These are phyloP conservation scores for Drosophila tanythrix DNA, from an alignment of 2,888 invertebrate genomes.

Conservation along the genomic window DNA sequence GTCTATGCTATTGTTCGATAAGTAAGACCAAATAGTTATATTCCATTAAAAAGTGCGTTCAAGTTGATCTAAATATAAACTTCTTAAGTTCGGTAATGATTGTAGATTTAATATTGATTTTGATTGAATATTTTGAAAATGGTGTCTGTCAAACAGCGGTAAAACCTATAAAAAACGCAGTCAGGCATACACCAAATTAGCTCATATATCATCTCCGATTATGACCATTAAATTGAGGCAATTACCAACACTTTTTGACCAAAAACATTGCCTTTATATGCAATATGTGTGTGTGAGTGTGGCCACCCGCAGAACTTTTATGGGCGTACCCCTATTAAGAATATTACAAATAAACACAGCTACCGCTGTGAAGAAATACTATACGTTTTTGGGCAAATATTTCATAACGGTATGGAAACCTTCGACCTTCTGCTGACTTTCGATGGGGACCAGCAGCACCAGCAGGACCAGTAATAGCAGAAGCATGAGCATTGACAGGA, in stretches of 20 bases:
- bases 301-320: slow-evolving; percentile 39
- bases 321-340: neutral
- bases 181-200: slow-evolving; percentile 6
- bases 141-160: slow-evolving; percentile 2
- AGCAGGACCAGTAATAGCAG: neutral
- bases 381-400: slow-evolving; percentile 5
- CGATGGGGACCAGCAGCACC: neutral
- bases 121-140: neutral
- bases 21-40: neutral
- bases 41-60: neutral
- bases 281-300: slow-evolving; percentile 33
- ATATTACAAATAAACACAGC: neutral
- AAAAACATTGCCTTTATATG: slow-evolving; percentile 24
- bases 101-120: too few species aligned
- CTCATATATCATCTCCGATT: slow-evolving; percentile 35
- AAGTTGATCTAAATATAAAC: neutral
- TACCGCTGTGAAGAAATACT: slow-evolving; percentile 6
- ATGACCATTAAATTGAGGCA: slow-evolving; percentile 42
- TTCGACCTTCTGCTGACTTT: slow-evolving; percentile 54
- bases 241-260: slow-evolving; percentile 50
- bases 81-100: neutral
- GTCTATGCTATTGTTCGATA: neutral
- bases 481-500: slow-evolving; percentile 3
- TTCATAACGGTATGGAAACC: slow-evolving; percentile 4
- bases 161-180: slow-evolving; percentile 9